Conservation (phyloP, 2,113 vertebrate genomes). For the Heloderma charlesbogerti region DNA sequence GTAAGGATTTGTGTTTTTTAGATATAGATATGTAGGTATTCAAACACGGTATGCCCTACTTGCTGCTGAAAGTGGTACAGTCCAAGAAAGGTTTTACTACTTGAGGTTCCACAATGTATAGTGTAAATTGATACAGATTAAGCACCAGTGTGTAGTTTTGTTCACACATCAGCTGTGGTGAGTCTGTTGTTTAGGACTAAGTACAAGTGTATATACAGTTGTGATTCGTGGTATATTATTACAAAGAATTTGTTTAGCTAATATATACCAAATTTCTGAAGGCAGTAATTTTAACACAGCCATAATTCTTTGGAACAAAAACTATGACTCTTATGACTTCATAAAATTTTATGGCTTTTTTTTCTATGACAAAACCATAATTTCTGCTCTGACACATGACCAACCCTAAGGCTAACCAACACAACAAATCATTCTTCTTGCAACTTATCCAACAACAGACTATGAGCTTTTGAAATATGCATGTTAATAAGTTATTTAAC, state of each 20-base stretch:
- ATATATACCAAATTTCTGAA: conserved; percentile 31
- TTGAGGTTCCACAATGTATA: not conserved
- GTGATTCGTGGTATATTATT: not conserved
- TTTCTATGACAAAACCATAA: conserved; percentile 58
- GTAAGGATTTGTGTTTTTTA: not conserved
- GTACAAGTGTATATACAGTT: not conserved
- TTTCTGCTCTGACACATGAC: conserved; percentile 72
- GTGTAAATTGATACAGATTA: not conserved
- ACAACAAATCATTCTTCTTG: not conserved
- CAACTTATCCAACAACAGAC: conserved; percentile 6
- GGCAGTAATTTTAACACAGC: conserved; percentile 59
- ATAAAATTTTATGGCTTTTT: conserved; percentile 48
- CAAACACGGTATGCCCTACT: not conserved
- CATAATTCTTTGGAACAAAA: conserved; percentile 60
- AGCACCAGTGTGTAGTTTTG: not conserved
- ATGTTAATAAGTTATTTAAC: conserved; percentile 24
- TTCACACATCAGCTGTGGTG: not conserved
- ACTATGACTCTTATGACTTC: conserved; percentile 51
- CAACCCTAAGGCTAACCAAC: conserved; percentile 67
- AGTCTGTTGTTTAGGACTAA: not conserved
- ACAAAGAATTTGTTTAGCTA: conserved; percentile 20
- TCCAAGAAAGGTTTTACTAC: not conserved
- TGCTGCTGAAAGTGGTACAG: not conserved
- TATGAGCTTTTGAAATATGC: conserved; percentile 5
- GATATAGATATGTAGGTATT: not conserved